Conservation (phyloP, 2,797 vertebrate genomes). For the Pterois miles region DNA sequence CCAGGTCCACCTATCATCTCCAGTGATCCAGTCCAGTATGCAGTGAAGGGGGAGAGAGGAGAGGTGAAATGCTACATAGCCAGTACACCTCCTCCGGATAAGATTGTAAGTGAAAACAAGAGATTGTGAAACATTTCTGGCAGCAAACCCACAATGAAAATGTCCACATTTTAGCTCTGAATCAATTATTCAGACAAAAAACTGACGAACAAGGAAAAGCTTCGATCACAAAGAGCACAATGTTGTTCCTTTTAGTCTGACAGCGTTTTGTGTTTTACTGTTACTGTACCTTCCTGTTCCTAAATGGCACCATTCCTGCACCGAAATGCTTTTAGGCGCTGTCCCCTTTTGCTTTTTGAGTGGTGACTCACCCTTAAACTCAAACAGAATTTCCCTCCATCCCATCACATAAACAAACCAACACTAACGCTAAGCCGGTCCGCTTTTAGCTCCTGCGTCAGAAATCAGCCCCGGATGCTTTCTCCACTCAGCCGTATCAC, state of each 20-base stretch:
- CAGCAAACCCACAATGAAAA: neutral
- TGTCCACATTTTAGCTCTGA: neutral
- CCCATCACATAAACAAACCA: conserved; percentile 68
- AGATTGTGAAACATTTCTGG: neutral
- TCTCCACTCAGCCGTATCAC: conserved; percentile 33
- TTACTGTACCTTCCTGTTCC: conserved; percentile 34
- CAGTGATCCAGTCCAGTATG: conserved; percentile 91
- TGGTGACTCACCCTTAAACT: conserved; percentile 63
- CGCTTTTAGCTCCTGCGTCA: conserved; percentile 74
- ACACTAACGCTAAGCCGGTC: conserved; percentile 52
- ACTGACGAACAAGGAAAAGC: conserved; percentile 29
- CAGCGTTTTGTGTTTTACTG: conserved; percentile 36
- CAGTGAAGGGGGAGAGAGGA: conserved; percentile 88
- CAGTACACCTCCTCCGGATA: conserved; percentile 93
- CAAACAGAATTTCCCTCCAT: conserved; percentile 59
- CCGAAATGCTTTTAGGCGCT: conserved; percentile 50
- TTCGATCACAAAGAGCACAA: conserved; percentile 40
- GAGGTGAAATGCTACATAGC: conserved; percentile 96
- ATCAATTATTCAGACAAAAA: conserved; percentile 37
- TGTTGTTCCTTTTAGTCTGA: conserved; percentile 41
- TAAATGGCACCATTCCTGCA: conserved; percentile 32
- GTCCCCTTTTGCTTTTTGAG: conserved; percentile 47
- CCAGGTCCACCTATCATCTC: conserved; percentile 95
- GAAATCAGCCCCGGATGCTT: conserved; percentile 39
- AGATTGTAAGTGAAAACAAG: conserved; percentile 91